These are phyloP conservation scores for Rutpela maculata DNA, from an alignment of 2,888 invertebrate genomes.

Conservation along the genomic window DNA sequence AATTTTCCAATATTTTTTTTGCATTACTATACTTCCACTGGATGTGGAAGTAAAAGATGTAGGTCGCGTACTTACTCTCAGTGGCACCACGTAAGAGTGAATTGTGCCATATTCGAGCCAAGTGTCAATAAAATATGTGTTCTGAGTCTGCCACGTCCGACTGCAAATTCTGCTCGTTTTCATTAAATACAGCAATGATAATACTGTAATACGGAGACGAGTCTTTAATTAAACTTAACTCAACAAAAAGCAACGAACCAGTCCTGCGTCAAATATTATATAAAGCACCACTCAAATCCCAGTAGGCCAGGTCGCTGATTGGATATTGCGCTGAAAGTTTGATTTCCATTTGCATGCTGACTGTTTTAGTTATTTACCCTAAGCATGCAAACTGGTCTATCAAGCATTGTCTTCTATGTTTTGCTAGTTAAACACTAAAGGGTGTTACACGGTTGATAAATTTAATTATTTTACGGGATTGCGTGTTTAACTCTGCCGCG, in stretches of 20 bases:
- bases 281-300: background rate
- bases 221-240: background rate
- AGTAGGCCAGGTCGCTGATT: slow-evolving; percentile 15
- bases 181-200: too few species aligned
- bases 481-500: slow-evolving; percentile 26
- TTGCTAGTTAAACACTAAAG: slow-evolving; percentile 36
- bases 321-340: slow-evolving; percentile 16
- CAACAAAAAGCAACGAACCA: background rate
- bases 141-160: too few species aligned
- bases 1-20: too few species aligned
- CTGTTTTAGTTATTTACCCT: slow-evolving; percentile 39
- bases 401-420: slow-evolving; percentile 29
- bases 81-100: too few species aligned
- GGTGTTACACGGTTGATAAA: slow-evolving; percentile 39
- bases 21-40: too few species aligned
- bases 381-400: slow-evolving; percentile 39
- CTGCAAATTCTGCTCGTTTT: too few species aligned
- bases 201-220: too few species aligned
- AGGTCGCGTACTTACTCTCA: too few species aligned
- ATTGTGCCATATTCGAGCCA: too few species aligned
- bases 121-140: too few species aligned
- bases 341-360: slow-evolving; percentile 17
- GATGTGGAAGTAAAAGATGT: too few species aligned
- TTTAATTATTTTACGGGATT: slow-evolving; percentile 38
- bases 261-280: background rate